Conservation (phyloP, 1,140 invertebrate genomes). For the Drosophila ironensis region DNA sequence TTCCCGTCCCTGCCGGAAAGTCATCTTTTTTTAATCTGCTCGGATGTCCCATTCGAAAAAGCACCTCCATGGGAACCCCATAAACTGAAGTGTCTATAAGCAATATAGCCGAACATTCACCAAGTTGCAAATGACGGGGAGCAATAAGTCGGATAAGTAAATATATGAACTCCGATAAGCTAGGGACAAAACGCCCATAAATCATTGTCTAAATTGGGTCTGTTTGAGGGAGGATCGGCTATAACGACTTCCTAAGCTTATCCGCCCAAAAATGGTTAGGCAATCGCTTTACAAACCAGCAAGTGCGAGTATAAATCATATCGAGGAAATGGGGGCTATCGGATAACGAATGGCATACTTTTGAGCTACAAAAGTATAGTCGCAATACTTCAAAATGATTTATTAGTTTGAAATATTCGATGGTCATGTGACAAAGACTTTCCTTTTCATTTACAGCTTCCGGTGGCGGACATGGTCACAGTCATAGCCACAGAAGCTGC, state of each 20-base stretch:
- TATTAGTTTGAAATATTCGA: neutral
- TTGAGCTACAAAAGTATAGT: neutral
- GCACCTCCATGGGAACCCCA: conserved; percentile 8
- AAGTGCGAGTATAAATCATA: neutral
- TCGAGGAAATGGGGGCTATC: neutral
- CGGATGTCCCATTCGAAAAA: conserved; percentile 29
- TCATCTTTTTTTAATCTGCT: conserved; percentile 17
- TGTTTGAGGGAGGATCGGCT: conserved; percentile 2
- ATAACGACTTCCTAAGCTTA: neutral
- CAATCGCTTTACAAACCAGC: conserved; percentile 1
- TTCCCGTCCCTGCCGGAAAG: conserved; percentile 26
- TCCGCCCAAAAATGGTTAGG: neutral
- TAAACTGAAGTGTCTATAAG: too few relatives aligned
- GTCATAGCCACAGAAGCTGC: conserved; percentile 61
- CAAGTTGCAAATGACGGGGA: too few relatives aligned
- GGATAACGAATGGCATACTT: conserved; percentile 28
- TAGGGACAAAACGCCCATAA: conserved; percentile 6
- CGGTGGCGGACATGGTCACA: conserved; percentile 59
- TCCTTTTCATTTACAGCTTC: conserved; percentile 44
- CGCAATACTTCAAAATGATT: neutral
- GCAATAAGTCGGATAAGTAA: conserved; percentile 12
- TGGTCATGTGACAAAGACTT: conserved; percentile 2
- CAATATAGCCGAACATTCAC: too few relatives aligned
- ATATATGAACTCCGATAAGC: conserved; percentile 19
- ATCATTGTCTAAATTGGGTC: conserved; percentile 16